Percentiles rank a stretch among this genome's conserved stretches.
Evolutionary conservation across 2,113 vertebrate genomes (phyloP).

Genomic region (Osmerus mordax): DNA sequence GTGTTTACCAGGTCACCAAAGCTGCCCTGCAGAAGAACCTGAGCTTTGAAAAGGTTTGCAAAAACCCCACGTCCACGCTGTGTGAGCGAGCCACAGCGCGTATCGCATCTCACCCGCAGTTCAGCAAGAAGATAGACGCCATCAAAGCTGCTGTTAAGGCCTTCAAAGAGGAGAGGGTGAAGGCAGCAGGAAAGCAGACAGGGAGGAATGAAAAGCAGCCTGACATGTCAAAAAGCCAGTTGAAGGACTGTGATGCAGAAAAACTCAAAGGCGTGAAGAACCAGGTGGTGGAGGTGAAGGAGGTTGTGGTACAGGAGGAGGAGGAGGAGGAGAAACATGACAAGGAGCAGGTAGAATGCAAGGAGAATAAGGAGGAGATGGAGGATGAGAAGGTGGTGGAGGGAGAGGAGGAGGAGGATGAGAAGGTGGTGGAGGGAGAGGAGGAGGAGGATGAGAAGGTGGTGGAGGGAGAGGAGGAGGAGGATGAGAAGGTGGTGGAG

Average conservation of each 20-base stretch:
- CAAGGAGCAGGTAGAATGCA: background rate
- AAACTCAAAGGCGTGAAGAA: background rate
- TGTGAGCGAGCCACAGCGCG: constrained; percentile 82
- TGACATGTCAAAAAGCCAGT: background rate
- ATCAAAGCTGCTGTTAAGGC: constrained; percentile 82
- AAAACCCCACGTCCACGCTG: constrained; percentile 77
- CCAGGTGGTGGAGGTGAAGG: constrained; percentile 3
- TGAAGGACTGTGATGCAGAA: background rate
- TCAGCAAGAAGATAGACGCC: constrained; percentile 79
- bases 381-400: constrained; percentile 8
- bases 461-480: background rate
- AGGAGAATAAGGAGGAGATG: constrained; percentile 1
- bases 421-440: background rate
- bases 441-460: background rate
- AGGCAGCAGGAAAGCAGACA: constrained; percentile 36
- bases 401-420: background rate
- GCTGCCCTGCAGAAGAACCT: constrained; percentile 80
- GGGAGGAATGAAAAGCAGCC: constrained; percentile 33
- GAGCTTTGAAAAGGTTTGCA: constrained; percentile 84
- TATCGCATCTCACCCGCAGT: constrained; percentile 80
- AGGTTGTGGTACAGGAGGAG: constrained; percentile 2
- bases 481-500: background rate
- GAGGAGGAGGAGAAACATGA: background rate
- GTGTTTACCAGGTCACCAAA: constrained; percentile 77
- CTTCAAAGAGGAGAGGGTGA: constrained; percentile 83